Percentiles rank a stretch among this genome's conserved stretches.
phyloP scores from a whole-genome alignment of 1,140 invertebrate species.

The Drosophila nasuta region DNA sequence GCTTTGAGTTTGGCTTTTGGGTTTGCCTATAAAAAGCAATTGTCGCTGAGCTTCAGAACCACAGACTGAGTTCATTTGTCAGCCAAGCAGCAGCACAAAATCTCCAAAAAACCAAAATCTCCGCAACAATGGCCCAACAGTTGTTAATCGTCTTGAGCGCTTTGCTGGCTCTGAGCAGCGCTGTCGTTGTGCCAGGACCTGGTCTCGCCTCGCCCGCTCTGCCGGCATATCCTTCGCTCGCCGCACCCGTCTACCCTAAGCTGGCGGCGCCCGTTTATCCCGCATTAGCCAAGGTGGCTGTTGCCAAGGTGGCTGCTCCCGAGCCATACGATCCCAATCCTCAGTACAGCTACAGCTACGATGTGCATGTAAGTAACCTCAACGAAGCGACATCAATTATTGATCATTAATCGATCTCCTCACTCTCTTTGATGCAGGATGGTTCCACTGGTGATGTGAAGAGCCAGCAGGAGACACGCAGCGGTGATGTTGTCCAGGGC shows the following conservation, averaged over 20 bases:
- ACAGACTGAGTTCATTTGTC: slow-evolving; percentile 84
- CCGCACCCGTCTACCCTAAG: slow-evolving; percentile 51
- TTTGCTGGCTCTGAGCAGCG: slow-evolving; percentile 65
- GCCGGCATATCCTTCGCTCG: slow-evolving; percentile 55
- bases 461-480: slow-evolving; percentile 86
- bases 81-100: slow-evolving; percentile 58
- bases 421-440: slow-evolving; percentile 78
- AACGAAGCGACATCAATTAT: neutral
- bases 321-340: slow-evolving; percentile 87
- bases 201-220: slow-evolving; percentile 58
- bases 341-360: slow-evolving; percentile 87
- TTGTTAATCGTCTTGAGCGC: slow-evolving; percentile 72
- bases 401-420: neutral
- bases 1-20: slow-evolving; percentile 10
- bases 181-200: slow-evolving; percentile 76
- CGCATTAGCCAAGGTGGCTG: slow-evolving; percentile 67
- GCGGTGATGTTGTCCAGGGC: slow-evolving; percentile 87
- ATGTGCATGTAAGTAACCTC: slow-evolving; percentile 85
- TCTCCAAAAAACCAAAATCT: slow-evolving; percentile 14
- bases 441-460: slow-evolving; percentile 87
- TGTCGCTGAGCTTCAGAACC: slow-evolving; percentile 75
- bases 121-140: slow-evolving; percentile 71
- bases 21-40: slow-evolving; percentile 80
- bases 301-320: slow-evolving; percentile 85
- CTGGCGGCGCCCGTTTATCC: slow-evolving; percentile 79